phyloP scores from a whole-genome alignment of 1,140 invertebrate genomes.

The Frieseomelitta varia region DNA sequence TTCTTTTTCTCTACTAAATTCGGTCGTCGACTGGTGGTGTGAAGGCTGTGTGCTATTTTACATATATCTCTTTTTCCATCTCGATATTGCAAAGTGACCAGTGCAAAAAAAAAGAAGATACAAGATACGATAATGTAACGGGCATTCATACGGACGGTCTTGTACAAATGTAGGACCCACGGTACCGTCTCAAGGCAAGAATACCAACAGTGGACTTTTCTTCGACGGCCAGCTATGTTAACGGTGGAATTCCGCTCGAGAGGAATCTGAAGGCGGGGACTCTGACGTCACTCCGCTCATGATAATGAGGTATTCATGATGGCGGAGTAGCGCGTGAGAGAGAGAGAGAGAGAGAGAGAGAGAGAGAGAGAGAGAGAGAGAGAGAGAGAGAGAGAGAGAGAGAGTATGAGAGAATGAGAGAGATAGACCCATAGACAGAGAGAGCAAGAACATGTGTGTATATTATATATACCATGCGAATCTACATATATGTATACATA shows the following conservation, averaged over 20 bases:
- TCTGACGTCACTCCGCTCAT: constrained; percentile 88
- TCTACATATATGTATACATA: constrained; percentile 2
- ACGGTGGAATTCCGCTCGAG: constrained; percentile 88
- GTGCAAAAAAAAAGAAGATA: constrained; percentile 32
- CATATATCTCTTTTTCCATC: not conserved
- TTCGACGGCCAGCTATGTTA: constrained; percentile 76
- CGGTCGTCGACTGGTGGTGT: constrained; percentile 4
- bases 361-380: not conserved
- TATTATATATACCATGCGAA: not conserved
- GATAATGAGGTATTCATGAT: constrained; percentile 93
- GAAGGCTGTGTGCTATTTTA: constrained; percentile 14
- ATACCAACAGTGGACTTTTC: constrained; percentile 52
- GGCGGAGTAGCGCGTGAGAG: constrained; percentile 84
- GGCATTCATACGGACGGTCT: constrained; percentile 28
- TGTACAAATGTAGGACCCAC: constrained; percentile 49
- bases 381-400: not conserved
- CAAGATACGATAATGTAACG: constrained; percentile 53
- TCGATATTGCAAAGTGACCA: constrained; percentile 4
- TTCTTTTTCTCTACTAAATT: not conserved
- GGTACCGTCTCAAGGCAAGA: constrained; percentile 49
- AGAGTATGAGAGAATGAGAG: not conserved
- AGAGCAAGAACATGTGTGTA: not conserved
- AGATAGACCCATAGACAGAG: not conserved
- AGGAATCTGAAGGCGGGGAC: constrained; percentile 85
- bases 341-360: not conserved